Conservation (phyloP, 2,113 vertebrate genomes). For the Pseudolaguvia tuberculata region DNA sequence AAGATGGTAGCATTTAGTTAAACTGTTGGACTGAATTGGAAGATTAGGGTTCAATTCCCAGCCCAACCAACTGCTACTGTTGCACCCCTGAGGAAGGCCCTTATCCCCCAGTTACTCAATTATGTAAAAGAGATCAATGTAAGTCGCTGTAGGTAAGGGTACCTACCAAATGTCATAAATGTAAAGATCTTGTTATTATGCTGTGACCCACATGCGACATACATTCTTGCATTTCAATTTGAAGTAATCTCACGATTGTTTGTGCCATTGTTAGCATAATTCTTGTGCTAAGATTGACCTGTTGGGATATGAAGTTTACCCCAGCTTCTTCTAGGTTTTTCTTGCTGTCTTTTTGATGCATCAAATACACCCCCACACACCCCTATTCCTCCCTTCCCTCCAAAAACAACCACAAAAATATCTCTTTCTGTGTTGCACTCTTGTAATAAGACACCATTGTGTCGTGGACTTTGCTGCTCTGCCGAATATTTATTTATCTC, state of each 20-base stretch:
- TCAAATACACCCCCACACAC: not conserved
- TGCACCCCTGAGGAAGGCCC: no score
- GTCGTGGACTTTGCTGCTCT: conserved; percentile 20
- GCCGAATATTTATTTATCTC: conserved; percentile 46
- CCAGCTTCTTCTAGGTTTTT: not conserved
- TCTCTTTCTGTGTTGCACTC: conserved; percentile 22
- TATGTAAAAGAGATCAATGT: no score
- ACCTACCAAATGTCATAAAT: no score
- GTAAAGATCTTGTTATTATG: conserved; percentile 40
- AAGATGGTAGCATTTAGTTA: no score
- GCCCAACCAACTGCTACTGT: no score
- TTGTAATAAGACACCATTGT: conserved; percentile 47
- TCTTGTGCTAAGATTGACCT: conserved; percentile 41
- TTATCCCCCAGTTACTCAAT: no score
- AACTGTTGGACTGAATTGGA: no score
- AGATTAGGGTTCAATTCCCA: no score
- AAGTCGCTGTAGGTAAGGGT: no score
- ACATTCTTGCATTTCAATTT: conserved; percentile 26
- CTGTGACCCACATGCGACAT: conserved; percentile 34
- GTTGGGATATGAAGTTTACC: conserved; percentile 9
- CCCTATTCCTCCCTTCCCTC: not conserved
- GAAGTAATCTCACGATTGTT: conserved; percentile 46
- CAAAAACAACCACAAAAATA: conserved; percentile 8
- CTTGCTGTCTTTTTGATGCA: not conserved
- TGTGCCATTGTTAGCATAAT: conserved; percentile 46